A percentile compares a stretch with the other conserved stretches of the same genome.
phyloP scores from a whole-genome alignment of 2,797 vertebrate genomes.

The Clarias platycephalus region DNA sequence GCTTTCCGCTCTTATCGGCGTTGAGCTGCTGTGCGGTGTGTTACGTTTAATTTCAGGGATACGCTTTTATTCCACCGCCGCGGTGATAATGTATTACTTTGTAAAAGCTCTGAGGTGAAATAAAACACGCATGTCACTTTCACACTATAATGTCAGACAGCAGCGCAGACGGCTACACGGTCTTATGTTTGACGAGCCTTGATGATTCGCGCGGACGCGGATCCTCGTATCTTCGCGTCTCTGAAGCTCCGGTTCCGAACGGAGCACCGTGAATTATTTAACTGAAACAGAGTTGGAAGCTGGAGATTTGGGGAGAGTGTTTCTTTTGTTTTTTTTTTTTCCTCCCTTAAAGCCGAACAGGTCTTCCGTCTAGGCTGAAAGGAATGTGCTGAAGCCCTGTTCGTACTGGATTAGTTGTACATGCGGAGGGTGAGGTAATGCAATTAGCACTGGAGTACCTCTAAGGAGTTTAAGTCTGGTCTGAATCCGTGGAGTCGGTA shows the following conservation, averaged over 20 bases:
- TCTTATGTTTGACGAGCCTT: conserved; percentile 13
- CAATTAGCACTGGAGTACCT: neutral
- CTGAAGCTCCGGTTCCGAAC: conserved; percentile 13
- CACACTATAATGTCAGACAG: neutral
- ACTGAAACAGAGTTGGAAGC: conserved; percentile 37
- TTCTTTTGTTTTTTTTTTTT: no score
- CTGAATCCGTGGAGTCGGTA: neutral
- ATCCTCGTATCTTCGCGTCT: conserved; percentile 23
- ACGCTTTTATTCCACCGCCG: neutral
- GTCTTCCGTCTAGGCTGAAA: conserved; percentile 26
- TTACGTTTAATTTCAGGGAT: conserved; percentile 14
- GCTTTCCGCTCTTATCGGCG: conserved; percentile 33
- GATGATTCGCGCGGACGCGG: neutral
- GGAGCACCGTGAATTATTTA: conserved; percentile 47
- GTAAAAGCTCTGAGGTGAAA: neutral
- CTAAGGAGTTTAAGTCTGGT: neutral
- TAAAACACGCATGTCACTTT: neutral
- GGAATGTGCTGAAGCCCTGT: conserved; percentile 21
- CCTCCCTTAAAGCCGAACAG: neutral
- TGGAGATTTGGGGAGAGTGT: neutral
- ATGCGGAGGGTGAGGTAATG: neutral
- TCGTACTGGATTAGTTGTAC: conserved; percentile 11
- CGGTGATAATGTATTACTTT: neutral
- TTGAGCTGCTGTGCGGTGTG: conserved; percentile 23
- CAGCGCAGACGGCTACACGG: neutral